A percentile compares a stretch with the other conserved stretches of the same genome.
phyloP scores from a whole-genome alignment of 2,888 invertebrate species.

The Drosophila anomelani region DNA sequence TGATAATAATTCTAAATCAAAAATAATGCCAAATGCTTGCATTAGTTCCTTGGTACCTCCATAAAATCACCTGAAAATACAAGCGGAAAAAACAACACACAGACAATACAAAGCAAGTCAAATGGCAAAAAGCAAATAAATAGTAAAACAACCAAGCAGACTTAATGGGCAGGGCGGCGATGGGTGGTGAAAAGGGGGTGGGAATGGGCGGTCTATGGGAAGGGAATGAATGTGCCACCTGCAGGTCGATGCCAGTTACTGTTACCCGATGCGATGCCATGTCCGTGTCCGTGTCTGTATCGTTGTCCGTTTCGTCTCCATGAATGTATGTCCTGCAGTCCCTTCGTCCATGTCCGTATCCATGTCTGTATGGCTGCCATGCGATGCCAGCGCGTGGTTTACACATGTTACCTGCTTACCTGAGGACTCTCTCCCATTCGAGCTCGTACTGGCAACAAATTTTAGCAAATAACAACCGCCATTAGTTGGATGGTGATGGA shows the following conservation, averaged over 20 bases:
- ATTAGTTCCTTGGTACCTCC: not conserved
- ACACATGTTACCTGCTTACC: conserved; percentile 52
- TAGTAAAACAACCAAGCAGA: conserved; percentile 31
- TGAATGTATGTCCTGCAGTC: conserved; percentile 2
- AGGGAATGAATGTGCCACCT: not conserved
- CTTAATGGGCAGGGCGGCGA: conserved; percentile 4
- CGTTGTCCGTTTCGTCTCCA: conserved; percentile 5
- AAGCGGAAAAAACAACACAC: not conserved
- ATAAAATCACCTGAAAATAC: conserved; percentile 6
- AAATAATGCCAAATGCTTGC: not conserved
- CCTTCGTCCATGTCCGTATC: conserved; percentile 22
- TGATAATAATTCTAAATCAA: not conserved
- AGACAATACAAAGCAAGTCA: conserved; percentile 17
- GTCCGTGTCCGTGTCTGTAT: conserved; percentile 6
- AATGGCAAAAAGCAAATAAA: conserved; percentile 35
- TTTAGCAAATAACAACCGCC: conserved; percentile 56
- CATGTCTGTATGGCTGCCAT: conserved; percentile 37
- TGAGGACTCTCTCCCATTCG: conserved; percentile 15
- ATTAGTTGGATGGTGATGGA: conserved; percentile 45
- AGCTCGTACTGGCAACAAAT: conserved; percentile 11
- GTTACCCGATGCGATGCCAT: conserved; percentile 31
- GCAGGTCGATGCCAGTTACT: conserved; percentile 32
- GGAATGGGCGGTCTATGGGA: not conserved
- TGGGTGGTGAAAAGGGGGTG: not conserved
- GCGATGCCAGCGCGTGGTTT: conserved; percentile 69